Percentiles rank a stretch among this genome's conserved stretches.
Evolutionary conservation across 92 coral and sea anemone genomes (phyloP).

Genomic region (Zoanthus sociatus): DNA sequence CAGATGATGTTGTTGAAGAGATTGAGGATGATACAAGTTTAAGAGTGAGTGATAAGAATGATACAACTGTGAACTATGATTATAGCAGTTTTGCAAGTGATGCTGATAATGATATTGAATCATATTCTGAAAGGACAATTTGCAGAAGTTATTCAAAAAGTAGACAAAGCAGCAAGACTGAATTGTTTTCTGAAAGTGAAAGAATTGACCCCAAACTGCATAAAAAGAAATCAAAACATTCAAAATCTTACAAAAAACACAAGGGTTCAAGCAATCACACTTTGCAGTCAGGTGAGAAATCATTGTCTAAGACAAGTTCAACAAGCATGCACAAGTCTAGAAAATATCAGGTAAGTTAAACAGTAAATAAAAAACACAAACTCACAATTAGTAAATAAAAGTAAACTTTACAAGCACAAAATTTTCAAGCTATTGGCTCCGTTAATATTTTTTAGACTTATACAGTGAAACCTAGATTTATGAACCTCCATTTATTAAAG

Average conservation of each 20-base stretch:
- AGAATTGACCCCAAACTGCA: conserved; percentile 43
- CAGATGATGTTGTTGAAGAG: conserved; percentile 88
- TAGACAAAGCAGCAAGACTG: conserved; percentile 5
- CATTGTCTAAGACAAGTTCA: conserved; percentile 55
- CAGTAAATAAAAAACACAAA: no score
- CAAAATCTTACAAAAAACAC: conserved; percentile 44
- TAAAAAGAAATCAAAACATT: conserved; percentile 51
- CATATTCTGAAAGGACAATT: conserved; percentile 50
- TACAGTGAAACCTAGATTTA: no score
- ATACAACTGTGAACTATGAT: conserved; percentile 23
- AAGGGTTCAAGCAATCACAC: conserved; percentile 21
- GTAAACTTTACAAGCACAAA: no score
- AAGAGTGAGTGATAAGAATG: conserved; percentile 16
- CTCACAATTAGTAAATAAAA: no score
- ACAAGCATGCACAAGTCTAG: conserved; percentile 46
- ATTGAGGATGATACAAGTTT: conserved; percentile 78
- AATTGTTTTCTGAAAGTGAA: conserved; percentile 36
- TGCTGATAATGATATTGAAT: conserved; percentile 18
- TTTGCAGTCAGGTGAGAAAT: conserved; percentile 49
- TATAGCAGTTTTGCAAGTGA: conserved; percentile 37
- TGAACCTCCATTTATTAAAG: no score
- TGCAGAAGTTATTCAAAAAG: background rate
- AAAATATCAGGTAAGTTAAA: conserved; percentile 3
- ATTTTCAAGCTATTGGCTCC: no score
- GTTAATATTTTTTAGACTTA: no score